Evolutionary conservation across 2,888 invertebrate genomes (phyloP).

Genomic region (Pseudoips prasinana): DNA sequence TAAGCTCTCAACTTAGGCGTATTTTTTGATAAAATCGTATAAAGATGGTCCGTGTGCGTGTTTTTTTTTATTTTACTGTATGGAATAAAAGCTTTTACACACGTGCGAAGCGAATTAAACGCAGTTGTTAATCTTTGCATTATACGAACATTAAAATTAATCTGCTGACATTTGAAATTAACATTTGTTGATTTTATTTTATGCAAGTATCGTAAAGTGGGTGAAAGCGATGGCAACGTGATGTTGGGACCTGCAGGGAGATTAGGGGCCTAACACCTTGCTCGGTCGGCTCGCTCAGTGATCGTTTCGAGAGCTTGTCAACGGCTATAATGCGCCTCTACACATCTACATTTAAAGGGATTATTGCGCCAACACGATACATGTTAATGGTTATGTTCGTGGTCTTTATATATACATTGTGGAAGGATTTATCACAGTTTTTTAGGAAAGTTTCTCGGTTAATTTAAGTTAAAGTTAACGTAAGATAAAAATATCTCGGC

Average conservation of each 20-base stretch:
- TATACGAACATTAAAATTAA: constrained; percentile 47
- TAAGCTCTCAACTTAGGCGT: no score
- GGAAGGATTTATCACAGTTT: background rate
- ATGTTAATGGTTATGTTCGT: constrained; percentile 6
- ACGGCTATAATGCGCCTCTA: constrained; percentile 56
- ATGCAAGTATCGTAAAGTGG: constrained; percentile 50
- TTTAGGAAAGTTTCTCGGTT: background rate
- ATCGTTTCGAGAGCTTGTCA: constrained; percentile 68
- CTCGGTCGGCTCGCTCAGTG: constrained; percentile 38
- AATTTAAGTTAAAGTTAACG: no score
- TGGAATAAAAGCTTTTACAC: no score
- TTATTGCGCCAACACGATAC: constrained; percentile 51
- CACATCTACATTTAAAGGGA: constrained; percentile 62
- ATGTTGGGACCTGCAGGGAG: constrained; percentile 47
- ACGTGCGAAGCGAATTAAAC: constrained; percentile 31
- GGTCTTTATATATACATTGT: background rate
- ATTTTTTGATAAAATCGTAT: no score
- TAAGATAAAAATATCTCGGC: no score
- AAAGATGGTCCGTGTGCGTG: no score
- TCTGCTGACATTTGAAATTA: constrained; percentile 67
- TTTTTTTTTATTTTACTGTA: no score
- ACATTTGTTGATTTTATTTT: constrained; percentile 61
- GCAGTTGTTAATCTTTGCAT: constrained; percentile 33
- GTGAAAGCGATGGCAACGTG: constrained; percentile 59
- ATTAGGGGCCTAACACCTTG: constrained; percentile 70